Base-by-base conservation (phyloP, 2,113 vertebrate genomes). In the Amphilophus citrinellus region DNA sequence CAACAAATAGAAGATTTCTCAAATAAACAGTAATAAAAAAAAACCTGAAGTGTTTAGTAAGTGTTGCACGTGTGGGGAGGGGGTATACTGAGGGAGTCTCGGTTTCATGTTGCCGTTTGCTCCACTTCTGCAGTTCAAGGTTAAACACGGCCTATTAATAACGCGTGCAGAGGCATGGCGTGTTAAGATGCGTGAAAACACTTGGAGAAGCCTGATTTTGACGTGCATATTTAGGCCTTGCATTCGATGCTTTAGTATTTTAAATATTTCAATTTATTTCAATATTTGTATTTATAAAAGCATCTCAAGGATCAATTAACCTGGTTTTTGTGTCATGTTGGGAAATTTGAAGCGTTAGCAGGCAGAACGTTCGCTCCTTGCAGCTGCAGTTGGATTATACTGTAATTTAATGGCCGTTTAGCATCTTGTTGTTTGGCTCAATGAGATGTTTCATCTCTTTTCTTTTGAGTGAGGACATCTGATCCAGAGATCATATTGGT, bases 61-160 rank as follows among this genome's bases (percentile, higher is more conserved):
- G 24, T 62, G 10, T 63, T 71, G 76, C 79, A 86, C 47, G 20
- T 58, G 76, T 50, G 35, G 37, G 50, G 5, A 6, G 68, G 18
- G 62, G 50, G 56, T 35, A 82, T 83, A 78, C 58, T 83, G 24
- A 61, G 68, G 61, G 79, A 61, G 60, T 24, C 24, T 47, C 1
- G 8, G 88, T 76, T 10, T 91, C 79, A 30, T 42, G 10, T 87
- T 87, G 35, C 82, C 18, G 10, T 58, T 73, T 65, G 87, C 85
- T 75, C 84, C 60, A 84, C 88, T 88, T 91, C 56, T 80, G 61
- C 20, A 10, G 4, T 17, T 56, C 27, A 37, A 86, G 82, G 81
- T 60, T 42, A 73, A 39, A 75, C 13, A 3, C 8, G 1, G 20
- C 32, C 83, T 93, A 91, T 92, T 83, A 79, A 88, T 93, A 89